phyloP scores from a whole-genome alignment of 2,113 vertebrate genomes.

The Anser brachyrhynchus region DNA sequence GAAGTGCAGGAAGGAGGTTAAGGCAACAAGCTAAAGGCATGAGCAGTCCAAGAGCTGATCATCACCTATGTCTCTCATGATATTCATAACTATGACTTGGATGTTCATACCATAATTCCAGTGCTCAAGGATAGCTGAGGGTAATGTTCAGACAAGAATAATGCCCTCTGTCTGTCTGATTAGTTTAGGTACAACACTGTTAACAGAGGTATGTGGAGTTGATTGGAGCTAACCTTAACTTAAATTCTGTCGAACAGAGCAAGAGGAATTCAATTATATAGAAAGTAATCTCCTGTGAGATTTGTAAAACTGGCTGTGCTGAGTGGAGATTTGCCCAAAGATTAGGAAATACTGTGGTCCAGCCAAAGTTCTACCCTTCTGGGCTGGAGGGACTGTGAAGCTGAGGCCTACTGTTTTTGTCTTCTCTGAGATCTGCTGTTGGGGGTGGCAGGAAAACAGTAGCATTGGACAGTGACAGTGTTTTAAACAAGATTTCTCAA shows the following conservation, averaged over 20 bases:
- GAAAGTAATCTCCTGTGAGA: neutral
- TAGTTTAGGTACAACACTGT: neutral
- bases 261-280: neutral
- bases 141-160: neutral
- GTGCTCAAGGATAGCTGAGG: neutral
- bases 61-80: neutral
- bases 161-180: neutral
- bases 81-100: neutral
- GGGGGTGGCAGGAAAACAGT: neutral
- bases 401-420: neutral
- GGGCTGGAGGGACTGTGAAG: neutral
- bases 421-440: neutral
- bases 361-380: neutral
- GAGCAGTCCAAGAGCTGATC: neutral
- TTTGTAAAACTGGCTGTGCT: accelerated
- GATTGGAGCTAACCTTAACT: neutral
- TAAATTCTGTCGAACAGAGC: neutral
- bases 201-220: neutral
- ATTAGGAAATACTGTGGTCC: neutral
- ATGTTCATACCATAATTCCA: neutral
- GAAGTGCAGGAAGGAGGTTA: neutral
- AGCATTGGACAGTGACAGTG: accelerated
- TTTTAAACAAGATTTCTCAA: neutral
- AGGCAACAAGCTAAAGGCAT: neutral
- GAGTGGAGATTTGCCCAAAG: neutral